phyloP scores from a whole-genome alignment of 2,113 vertebrate species.

The Columbina picui region DNA sequence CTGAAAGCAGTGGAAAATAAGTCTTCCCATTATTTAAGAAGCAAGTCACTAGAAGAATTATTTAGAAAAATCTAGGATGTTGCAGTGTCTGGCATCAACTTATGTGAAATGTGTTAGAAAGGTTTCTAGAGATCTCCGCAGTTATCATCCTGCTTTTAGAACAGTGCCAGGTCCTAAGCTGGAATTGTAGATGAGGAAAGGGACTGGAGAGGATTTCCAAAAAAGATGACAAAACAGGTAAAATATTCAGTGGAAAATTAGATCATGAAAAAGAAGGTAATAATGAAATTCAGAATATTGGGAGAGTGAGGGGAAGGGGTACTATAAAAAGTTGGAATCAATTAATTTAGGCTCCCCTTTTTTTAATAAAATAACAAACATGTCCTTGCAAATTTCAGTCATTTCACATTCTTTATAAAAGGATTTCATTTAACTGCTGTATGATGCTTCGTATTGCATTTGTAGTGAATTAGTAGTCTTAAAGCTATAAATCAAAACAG shows the following conservation, averaged over 20 bases:
- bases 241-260: background rate
- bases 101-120: background rate
- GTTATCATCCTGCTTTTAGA: background rate
- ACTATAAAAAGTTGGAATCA: background rate
- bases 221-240: background rate
- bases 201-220: background rate
- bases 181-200: background rate
- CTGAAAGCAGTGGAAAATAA: background rate
- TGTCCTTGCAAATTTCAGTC: background rate
- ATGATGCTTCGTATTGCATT: background rate
- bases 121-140: background rate
- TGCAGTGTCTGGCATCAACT: background rate
- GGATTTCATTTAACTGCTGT: background rate
- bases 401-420: background rate
- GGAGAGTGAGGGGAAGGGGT: background rate
- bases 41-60: background rate
- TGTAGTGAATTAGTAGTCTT: background rate
- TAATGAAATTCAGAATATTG: background rate
- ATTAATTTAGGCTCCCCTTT: background rate
- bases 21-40: background rate
- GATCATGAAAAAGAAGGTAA: background rate
- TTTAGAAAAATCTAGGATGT: background rate
- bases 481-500: conserved; percentile 13
- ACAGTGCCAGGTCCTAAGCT: background rate
- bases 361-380: background rate